Conservation (phyloP, 2,888 invertebrate genomes). For the Leucophenga montana region DNA sequence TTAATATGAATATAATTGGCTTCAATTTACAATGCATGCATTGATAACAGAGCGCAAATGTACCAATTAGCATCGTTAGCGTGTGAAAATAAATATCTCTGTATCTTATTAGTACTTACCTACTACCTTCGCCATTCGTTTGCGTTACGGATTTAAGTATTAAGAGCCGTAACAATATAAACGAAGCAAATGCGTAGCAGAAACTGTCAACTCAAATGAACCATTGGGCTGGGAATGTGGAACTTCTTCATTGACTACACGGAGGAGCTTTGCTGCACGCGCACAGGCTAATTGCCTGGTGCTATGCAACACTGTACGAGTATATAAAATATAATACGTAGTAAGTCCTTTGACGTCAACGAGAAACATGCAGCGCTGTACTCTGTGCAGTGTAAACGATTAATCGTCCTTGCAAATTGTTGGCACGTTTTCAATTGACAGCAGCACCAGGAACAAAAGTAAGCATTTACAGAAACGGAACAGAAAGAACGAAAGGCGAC, state of each 20-base stretch:
- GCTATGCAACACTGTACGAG: constrained; percentile 24
- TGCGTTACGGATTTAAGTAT: constrained; percentile 36
- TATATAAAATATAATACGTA: constrained; percentile 23
- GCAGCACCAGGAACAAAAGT: constrained; percentile 16
- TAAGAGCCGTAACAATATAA: constrained; percentile 53
- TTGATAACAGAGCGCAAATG: neutral
- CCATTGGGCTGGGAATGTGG: no score
- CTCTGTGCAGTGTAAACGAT: constrained; percentile 49
- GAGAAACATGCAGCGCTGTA: neutral
- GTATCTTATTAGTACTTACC: neutral
- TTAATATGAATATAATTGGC: no score
- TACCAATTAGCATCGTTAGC: neutral
- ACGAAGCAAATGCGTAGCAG: constrained; percentile 56
- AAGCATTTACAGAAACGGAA: neutral
- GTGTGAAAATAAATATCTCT: constrained; percentile 1
- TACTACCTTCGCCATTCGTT: neutral
- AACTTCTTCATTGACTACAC: no score
- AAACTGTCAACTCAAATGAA: constrained; percentile 33
- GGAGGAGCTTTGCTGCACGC: neutral
- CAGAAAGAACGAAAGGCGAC: neutral
- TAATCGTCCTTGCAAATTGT: constrained; percentile 72
- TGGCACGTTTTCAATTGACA: constrained; percentile 73
- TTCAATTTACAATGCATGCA: neutral
- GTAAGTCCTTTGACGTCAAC: constrained; percentile 53
- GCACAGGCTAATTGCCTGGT: neutral